Evolutionary conservation across 2,888 invertebrate species (phyloP).

Genomic region (Erebia aethiops): DNA sequence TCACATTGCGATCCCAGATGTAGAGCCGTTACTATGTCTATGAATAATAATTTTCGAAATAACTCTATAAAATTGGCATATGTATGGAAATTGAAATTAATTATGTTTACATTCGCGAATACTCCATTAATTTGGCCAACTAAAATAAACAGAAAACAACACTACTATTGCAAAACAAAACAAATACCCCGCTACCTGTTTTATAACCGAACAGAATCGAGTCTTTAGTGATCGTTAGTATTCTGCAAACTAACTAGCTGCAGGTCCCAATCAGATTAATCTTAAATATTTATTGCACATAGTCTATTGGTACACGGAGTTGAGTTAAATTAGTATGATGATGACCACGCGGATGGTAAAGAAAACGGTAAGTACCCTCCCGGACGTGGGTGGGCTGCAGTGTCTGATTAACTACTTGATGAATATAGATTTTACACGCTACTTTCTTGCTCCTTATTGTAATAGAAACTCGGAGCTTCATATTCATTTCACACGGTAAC

Average conservation of each 20-base stretch:
- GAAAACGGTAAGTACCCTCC: slow-evolving; percentile 66
- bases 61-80: neutral
- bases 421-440: slow-evolving; percentile 64
- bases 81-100: slow-evolving; percentile 22
- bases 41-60: neutral
- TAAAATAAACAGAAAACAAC: slow-evolving; percentile 43
- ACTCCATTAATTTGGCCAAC: slow-evolving; percentile 37
- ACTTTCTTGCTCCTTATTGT: slow-evolving; percentile 31
- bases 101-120: slow-evolving; percentile 31
- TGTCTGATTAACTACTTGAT: slow-evolving; percentile 72
- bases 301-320: slow-evolving; percentile 70
- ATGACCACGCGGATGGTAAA: slow-evolving; percentile 75
- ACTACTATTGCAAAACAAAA: slow-evolving; percentile 44
- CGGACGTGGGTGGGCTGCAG: slow-evolving; percentile 77
- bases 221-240: slow-evolving; percentile 67
- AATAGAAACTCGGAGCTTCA: slow-evolving; percentile 16
- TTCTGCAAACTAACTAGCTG: slow-evolving; percentile 65
- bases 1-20: neutral
- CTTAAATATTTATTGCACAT: slow-evolving; percentile 82
- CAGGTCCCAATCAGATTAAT: slow-evolving; percentile 77
- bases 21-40: neutral
- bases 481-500: slow-evolving; percentile 4
- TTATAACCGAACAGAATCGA: slow-evolving; percentile 48
- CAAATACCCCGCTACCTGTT: slow-evolving; percentile 44
- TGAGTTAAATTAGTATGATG: slow-evolving; percentile 78